Percentiles rank a stretch among this genome's conserved stretches.
Conservation (phyloP, 2,888 invertebrate species). For the Seira musarum region DNA sequence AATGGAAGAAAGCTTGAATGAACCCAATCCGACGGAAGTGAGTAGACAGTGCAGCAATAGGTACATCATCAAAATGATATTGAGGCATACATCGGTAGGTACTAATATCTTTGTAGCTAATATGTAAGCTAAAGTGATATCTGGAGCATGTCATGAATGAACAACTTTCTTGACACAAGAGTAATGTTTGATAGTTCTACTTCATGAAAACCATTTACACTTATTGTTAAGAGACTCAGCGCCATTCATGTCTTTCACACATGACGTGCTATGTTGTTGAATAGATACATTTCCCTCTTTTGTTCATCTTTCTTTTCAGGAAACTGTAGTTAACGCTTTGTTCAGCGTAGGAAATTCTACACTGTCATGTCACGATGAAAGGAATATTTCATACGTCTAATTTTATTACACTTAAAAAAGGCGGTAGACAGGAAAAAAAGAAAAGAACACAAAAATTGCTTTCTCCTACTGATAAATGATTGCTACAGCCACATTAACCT, state of each 20-base stretch:
- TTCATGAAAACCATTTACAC: constrained; percentile 9
- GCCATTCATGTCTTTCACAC: constrained; percentile 32
- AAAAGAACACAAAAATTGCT: not conserved
- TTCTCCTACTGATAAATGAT: not conserved
- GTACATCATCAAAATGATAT: too few relatives aligned
- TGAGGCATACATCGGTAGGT: too few relatives aligned
- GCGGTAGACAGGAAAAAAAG: not conserved
- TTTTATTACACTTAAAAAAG: too few relatives aligned
- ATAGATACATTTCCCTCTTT: not conserved
- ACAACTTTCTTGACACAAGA: constrained; percentile 31
- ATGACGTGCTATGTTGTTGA: constrained; percentile 8
- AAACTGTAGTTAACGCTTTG: not conserved
- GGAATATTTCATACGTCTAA: not conserved
- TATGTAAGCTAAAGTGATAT: constrained; percentile 35
- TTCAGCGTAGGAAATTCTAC: not conserved
- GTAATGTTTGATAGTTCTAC: constrained; percentile 12
- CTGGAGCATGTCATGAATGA: constrained; percentile 41
- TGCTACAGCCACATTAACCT: not conserved
- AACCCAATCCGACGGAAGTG: too few relatives aligned
- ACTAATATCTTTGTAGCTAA: too few relatives aligned
- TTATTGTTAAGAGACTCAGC: not conserved
- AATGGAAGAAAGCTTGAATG: too few relatives aligned
- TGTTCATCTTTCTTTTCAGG: not conserved
- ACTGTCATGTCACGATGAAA: not conserved
- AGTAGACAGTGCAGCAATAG: too few relatives aligned